These are phyloP conservation scores for Cyclophora punctaria DNA, from an alignment of 2,888 invertebrate genomes.

Conservation along the genomic window DNA sequence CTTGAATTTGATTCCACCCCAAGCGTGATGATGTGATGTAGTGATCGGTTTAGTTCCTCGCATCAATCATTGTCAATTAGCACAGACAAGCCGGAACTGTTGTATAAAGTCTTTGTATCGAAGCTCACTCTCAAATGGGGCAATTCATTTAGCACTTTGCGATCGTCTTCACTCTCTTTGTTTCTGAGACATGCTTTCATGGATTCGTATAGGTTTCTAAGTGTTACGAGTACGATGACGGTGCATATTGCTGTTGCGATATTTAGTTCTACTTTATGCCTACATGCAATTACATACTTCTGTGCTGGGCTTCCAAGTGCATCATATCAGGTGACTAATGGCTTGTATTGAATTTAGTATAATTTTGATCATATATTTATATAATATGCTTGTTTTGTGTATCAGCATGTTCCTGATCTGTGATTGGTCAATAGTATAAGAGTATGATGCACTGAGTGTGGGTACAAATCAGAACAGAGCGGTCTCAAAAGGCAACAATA, in stretches of 20 bases:
- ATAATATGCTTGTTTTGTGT: constrained; percentile 9
- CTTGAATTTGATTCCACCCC: constrained; percentile 47
- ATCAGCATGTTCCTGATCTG: constrained; percentile 21
- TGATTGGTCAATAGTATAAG: constrained; percentile 13
- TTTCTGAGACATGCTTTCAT: constrained; percentile 75
- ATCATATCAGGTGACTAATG: constrained; percentile 56
- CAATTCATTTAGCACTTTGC: constrained; percentile 47
- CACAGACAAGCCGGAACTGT: constrained; percentile 68
- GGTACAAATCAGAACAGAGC: constrained; percentile 59
- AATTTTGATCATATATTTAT: constrained; percentile 21
- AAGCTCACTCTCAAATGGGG: constrained; percentile 56
- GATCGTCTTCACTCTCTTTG: constrained; percentile 49
- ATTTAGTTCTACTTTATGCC: constrained; percentile 61
- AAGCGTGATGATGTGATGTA: constrained; percentile 52
- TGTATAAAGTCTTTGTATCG: constrained; percentile 62
- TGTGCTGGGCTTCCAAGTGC: constrained; percentile 67
- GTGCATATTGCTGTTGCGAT: constrained; percentile 66
- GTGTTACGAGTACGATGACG: constrained; percentile 60
- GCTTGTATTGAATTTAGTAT: constrained; percentile 17
- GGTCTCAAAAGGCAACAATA: constrained; percentile 57
- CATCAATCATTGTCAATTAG: constrained; percentile 58
- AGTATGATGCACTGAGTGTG: constrained; percentile 69
- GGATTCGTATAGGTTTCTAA: constrained; percentile 55
- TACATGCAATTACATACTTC: constrained; percentile 67
- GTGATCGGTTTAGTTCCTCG: constrained; percentile 51